Evolutionary conservation across 2,888 invertebrate genomes (phyloP), one percentile per base, ranked within the genome.

Genomic region (Chirona hameri): DNA sequence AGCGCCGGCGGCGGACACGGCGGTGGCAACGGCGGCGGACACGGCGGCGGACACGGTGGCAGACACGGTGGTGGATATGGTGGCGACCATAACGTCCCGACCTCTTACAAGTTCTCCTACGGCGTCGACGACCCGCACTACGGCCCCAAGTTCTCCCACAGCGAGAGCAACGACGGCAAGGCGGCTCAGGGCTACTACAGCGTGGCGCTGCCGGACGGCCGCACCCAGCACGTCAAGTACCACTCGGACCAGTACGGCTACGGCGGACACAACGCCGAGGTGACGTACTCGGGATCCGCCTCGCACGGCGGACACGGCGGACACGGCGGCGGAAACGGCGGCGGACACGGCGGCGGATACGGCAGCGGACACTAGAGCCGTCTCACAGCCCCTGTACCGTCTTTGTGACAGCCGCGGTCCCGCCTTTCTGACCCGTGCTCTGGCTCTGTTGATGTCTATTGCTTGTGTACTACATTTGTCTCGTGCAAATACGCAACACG

Each of bases 201-300:
- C 82, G 84, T 84, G 14, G 82, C 79, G 76, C 83, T 84, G 10
- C 84, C 84, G 18, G 84, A 84, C 82, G 84, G 84, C 60, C 83
- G 84, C 82, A 83, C 81, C 39, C 84, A 84, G 69, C 84, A 84
- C 79, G 84, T 84, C 81, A 82, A 12, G n/a, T 65, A 65, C 65
- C 0, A 2, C 65, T 5, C 65, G n/a, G 65, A 65, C 65, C 52
- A 52, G 52, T 12, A 52, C 15, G n/a, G 27, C 65, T 65, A 65
- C 65, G n/a, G n/a, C n/a, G 65, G 65, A n/a, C n/a, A 10, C 65
- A 65, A 65, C 27, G 65, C 65, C n/a, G 65, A 65, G 65, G 65
- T 65, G 7, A 65, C 65, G n/a, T 65, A 65, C 65, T 10, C 24
- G n/a, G 65, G 65, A 1, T 65, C 27, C 65, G 65, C n/a, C 65